These are phyloP conservation scores for Antigone vipio DNA, from an alignment of 2,113 vertebrate species.

Conservation along the genomic window DNA sequence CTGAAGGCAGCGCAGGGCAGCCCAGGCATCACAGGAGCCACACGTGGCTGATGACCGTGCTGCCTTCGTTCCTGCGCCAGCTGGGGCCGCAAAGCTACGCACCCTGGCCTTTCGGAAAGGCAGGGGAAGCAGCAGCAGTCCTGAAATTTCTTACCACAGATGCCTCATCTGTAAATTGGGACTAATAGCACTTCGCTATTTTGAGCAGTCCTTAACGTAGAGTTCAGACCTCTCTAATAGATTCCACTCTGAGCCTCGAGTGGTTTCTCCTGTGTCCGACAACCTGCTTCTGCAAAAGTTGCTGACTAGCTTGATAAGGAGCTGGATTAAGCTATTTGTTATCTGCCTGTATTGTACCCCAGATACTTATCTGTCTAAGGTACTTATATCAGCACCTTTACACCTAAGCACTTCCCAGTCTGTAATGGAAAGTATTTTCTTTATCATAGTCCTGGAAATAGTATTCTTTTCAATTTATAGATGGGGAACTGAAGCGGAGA, in stretches of 20 bases:
- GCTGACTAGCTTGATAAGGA: conserved; percentile 57
- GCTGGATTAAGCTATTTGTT: conserved; percentile 61
- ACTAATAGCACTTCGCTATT: conserved; percentile 50
- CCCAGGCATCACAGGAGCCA: not conserved
- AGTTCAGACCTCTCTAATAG: conserved; percentile 47
- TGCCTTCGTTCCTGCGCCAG: not conserved
- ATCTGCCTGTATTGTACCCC: conserved; percentile 40
- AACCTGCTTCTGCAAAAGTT: conserved; percentile 35
- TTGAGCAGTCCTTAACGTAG: conserved; percentile 44
- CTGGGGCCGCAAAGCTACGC: not conserved
- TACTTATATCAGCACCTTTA: conserved; percentile 58
- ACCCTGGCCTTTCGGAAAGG: not conserved
- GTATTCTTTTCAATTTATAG: conserved; percentile 46
- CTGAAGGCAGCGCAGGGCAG: not conserved
- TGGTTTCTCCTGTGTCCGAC: conserved; percentile 44
- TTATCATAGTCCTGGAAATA: conserved; percentile 49
- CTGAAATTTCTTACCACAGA: conserved; percentile 8
- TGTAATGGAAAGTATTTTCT: conserved; percentile 55
- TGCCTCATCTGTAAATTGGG: conserved; percentile 35
- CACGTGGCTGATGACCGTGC: not conserved
- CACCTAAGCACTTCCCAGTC: conserved; percentile 23
- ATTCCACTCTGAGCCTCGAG: conserved; percentile 35
- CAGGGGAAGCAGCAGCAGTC: not conserved
- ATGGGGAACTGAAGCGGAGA: not conserved
- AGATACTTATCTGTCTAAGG: conserved; percentile 58